phyloP scores from a whole-genome alignment of 2,888 invertebrate genomes.

The Acleris laterana region DNA sequence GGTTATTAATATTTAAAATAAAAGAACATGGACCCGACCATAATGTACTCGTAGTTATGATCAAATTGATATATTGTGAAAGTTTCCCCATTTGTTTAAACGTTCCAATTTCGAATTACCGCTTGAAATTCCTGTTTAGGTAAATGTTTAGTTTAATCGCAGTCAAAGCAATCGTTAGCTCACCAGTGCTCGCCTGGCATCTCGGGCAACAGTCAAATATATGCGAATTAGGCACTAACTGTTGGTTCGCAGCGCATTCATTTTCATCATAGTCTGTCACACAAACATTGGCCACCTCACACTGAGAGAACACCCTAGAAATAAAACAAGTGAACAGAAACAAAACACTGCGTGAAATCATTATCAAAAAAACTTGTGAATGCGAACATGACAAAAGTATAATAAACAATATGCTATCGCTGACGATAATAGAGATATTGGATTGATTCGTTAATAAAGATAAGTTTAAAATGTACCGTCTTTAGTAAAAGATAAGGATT shows the following conservation, averaged over 20 bases:
- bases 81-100: too few species aligned
- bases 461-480: conserved; percentile 5
- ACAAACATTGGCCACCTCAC: conserved; percentile 65
- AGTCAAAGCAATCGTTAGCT: conserved; percentile 13
- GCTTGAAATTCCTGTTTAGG: too few species aligned
- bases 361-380: conserved; percentile 3
- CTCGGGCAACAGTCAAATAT: conserved; percentile 76
- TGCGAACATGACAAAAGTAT: conserved; percentile 1
- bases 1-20: too few species aligned
- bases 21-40: too few species aligned
- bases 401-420: conserved; percentile 25
- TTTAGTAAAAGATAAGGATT: neutral
- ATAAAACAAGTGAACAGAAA: conserved; percentile 42
- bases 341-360: conserved; percentile 13
- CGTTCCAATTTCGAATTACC: too few species aligned
- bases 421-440: conserved; percentile 17
- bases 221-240: conserved; percentile 54
- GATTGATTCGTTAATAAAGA: conserved; percentile 18
- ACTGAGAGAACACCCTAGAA: conserved; percentile 50
- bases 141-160: neutral
- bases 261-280: conserved; percentile 60
- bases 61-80: too few species aligned
- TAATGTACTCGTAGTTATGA: too few species aligned
- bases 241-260: conserved; percentile 56
- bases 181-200: conserved; percentile 54